Evolutionary conservation across 1,140 invertebrate species (phyloP).

Genomic region (Asbolus verrucosus): DNA sequence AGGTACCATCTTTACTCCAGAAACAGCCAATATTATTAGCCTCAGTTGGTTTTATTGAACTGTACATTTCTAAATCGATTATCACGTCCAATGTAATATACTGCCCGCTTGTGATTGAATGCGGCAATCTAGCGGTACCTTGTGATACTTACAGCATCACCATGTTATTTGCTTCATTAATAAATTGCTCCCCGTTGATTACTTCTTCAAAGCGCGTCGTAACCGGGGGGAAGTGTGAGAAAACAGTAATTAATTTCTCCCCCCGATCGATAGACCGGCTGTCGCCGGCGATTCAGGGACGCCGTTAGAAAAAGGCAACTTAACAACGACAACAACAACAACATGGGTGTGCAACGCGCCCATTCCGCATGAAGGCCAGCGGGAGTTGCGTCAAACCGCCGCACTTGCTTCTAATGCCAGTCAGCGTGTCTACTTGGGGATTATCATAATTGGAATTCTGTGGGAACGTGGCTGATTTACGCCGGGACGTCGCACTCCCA

Average conservation of each 20-base stretch:
- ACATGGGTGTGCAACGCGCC: constrained; percentile 14
- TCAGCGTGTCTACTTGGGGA: constrained; percentile 28
- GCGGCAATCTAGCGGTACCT: constrained; percentile 42
- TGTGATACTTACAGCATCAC: constrained; percentile 45
- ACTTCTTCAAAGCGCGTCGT: constrained; percentile 32
- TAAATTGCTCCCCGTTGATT: constrained; percentile 45
- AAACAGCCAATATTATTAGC: constrained; percentile 39
- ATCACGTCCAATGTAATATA: constrained; percentile 45
- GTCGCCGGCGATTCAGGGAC: constrained; percentile 29
- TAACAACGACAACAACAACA: constrained; percentile 13
- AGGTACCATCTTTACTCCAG: constrained; percentile 32
- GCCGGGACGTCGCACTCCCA: background rate
- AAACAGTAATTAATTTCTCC: constrained; percentile 23
- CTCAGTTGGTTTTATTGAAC: constrained; percentile 38
- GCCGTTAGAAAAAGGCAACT: constrained; percentile 4
- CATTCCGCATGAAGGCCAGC: constrained; percentile 33
- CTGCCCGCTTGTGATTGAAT: constrained; percentile 42
- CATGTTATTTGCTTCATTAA: constrained; percentile 44
- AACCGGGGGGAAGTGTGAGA: constrained; percentile 25
- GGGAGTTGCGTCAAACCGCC: constrained; percentile 25
- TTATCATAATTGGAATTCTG: constrained; percentile 19
- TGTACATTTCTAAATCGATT: constrained; percentile 46
- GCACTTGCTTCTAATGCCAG: constrained; percentile 32
- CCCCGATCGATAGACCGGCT: background rate
- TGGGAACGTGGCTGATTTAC: background rate